Conservation (phyloP, 2,113 vertebrate species). For the Oenanthe oenanthe region DNA sequence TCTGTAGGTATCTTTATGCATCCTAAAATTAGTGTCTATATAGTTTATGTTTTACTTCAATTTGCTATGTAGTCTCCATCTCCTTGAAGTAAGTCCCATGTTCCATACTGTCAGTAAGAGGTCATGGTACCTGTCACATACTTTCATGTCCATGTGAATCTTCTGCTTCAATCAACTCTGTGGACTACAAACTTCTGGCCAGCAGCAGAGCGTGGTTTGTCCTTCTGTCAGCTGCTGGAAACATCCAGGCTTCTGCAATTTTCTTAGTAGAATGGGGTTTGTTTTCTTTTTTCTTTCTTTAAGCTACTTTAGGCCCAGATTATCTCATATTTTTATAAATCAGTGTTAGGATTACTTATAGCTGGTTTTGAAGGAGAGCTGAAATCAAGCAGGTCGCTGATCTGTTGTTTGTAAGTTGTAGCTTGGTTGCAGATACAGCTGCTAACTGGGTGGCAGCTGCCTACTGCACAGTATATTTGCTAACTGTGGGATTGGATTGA, state of each 20-base stretch:
- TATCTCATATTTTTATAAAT: not conserved
- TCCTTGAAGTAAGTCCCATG: not conserved
- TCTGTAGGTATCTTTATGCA: not conserved
- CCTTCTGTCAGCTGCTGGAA: not conserved
- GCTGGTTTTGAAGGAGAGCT: not conserved
- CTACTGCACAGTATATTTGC: not conserved
- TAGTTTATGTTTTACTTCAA: not conserved
- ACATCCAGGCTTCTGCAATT: not conserved
- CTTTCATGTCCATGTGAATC: not conserved
- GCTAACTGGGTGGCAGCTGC: not conserved
- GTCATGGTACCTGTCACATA: not conserved
- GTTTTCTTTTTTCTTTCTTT: accelerated
- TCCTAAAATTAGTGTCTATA: not conserved
- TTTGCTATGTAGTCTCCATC: not conserved
- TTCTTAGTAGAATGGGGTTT: not conserved
- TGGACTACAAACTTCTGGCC: not conserved
- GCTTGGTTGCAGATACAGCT: not conserved
- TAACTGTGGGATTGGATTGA: not conserved
- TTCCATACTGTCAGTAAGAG: not conserved
- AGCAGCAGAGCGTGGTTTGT: not conserved
- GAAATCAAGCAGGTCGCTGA: not conserved
- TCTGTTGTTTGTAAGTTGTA: not conserved
- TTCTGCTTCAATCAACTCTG: not conserved
- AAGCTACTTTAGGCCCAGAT: not conserved
- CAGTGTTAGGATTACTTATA: not conserved